phyloP scores from a whole-genome alignment of 2,113 vertebrate genomes.

The Trogon melanurus region DNA sequence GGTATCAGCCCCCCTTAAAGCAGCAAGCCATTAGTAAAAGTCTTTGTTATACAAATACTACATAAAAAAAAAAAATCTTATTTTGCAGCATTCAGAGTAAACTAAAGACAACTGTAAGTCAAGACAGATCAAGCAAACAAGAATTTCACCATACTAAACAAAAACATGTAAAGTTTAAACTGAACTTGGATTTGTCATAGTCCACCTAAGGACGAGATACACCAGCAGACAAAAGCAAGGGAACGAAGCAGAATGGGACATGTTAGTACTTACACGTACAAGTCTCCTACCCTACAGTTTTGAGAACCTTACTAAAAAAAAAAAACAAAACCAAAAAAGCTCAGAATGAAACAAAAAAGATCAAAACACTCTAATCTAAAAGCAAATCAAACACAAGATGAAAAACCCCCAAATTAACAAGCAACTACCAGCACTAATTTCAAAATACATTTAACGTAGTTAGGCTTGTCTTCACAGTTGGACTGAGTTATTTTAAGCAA shows the following conservation, averaged over 20 bases:
- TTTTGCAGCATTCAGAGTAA: background rate
- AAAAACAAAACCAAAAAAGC: background rate
- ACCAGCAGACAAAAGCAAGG: background rate
- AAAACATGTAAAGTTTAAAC: background rate
- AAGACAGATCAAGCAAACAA: background rate
- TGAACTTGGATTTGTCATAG: background rate
- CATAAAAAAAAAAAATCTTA: background rate
- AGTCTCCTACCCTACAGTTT: background rate
- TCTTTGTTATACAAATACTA: background rate
- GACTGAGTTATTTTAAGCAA: background rate
- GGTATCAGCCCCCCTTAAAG: background rate
- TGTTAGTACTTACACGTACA: accelerated
- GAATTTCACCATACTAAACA: background rate
- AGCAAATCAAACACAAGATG: background rate
- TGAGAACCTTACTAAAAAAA: background rate
- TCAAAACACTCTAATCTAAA: background rate
- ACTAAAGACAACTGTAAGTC: background rate
- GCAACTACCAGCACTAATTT: background rate
- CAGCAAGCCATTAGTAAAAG: background rate
- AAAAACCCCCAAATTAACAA: background rate
- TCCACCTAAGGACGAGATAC: background rate
- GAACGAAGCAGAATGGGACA: background rate
- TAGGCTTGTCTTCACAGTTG: background rate
- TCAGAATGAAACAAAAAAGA: background rate
- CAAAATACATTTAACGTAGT: background rate